Evolutionary conservation across 2,797 vertebrate species (phyloP).

Genomic region (Takifugu rubripes): DNA sequence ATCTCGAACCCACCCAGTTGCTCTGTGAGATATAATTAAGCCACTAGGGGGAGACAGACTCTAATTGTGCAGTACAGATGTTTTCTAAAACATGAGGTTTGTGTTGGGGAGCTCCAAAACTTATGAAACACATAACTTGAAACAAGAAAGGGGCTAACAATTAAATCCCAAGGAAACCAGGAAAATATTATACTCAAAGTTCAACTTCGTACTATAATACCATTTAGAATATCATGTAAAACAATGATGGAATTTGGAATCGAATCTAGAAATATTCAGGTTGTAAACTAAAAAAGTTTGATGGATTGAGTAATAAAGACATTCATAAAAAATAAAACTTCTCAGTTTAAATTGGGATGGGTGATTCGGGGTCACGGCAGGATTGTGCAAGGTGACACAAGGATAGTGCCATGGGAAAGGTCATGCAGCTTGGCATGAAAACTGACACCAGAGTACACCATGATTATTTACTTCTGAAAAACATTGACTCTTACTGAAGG

Average conservation of each 20-base stretch:
- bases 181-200: background rate
- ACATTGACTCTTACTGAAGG: conserved; percentile 8
- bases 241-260: background rate
- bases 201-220: background rate
- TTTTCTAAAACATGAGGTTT: background rate
- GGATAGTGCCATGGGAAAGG: conserved; percentile 21
- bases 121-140: background rate
- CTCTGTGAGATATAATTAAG: background rate
- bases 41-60: conserved; percentile 68
- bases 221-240: background rate
- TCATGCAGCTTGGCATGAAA: conserved; percentile 3
- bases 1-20: background rate
- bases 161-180: background rate
- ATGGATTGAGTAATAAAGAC: background rate
- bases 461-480: conserved; percentile 19
- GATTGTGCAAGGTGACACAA: conserved; percentile 28
- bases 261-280: background rate
- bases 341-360: conserved; percentile 1
- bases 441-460: conserved; percentile 17
- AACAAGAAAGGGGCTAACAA: too few relatives aligned
- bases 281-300: background rate
- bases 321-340: background rate
- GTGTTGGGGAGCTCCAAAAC: background rate
- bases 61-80: conserved; percentile 11
- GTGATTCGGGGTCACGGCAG: conserved; percentile 25